Evolutionary conservation across 2,888 invertebrate species (phyloP), one percentile per base, ranked within the genome.

Genomic region (Ypsolopha scabrella): DNA sequence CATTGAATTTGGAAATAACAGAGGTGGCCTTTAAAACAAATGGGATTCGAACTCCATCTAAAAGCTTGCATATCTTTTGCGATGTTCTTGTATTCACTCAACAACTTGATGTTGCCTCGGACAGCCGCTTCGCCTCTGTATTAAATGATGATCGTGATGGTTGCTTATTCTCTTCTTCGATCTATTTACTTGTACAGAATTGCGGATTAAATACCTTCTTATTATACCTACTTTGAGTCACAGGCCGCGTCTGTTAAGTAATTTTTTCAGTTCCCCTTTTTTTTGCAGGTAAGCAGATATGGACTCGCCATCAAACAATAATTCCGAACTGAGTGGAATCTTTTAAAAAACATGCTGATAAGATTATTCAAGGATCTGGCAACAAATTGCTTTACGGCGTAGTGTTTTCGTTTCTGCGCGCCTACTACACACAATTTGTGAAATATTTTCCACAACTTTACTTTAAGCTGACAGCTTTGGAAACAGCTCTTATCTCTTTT

Each of bases 61-160:
- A 24, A 6, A 55, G 44, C 39, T 54, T 50, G 52, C 54, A 56
- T 14, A 56, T 56, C 38, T 52, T 10, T n/a, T 53, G 13, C 2
- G 54, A 54, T 9, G 54, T 54, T 13, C 53, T 54, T 33, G 55
- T 44, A 36, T 51, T 56, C 43, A 34, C 55, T 53, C 52, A 41
- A 52, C 36, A 52, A 36, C 34, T 11, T 38, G 46, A 51, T 33
- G 53, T 41, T n/a, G 41, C 11, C 6, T 13, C 13, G n/a, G 41
- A 41, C 41, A 41, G 11, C 41, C 41, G 11, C 41, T n/a, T 13
- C 11, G 41, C 9, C 37, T 7, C 37, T 37, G 6, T 37, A 9
- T 37, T 37, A 7, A 37, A 6, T 37, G 37, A 9, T 37, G 37
- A 37, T 37, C 7, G 37, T 37, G 6, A 7, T 37, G 37, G 7